A percentile compares a stretch with the other conserved stretches of the same genome.
These are phyloP conservation scores for Oligia strigilis DNA, from an alignment of 2,888 invertebrate species.

Conservation along the genomic window DNA sequence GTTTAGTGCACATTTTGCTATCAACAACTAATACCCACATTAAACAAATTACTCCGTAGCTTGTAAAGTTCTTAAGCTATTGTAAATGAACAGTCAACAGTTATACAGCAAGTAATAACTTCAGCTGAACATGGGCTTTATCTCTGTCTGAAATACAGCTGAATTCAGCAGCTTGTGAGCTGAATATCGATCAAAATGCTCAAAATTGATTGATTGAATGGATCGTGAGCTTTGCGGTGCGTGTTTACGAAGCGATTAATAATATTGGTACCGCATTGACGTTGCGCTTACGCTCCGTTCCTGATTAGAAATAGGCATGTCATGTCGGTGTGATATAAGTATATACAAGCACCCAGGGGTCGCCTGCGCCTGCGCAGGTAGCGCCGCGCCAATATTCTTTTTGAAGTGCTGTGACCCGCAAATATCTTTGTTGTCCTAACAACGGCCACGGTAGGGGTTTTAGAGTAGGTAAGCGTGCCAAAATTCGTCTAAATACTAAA, in stretches of 20 bases:
- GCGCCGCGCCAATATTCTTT: not conserved
- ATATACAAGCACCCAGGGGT: not conserved
- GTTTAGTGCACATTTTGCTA: conserved; percentile 4
- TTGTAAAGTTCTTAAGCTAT: not conserved
- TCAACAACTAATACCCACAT: conserved; percentile 8
- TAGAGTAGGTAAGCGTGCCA: not conserved
- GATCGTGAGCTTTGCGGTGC: not conserved
- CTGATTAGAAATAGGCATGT: not conserved
- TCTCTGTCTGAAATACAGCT: not conserved
- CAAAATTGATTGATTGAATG: not conserved
- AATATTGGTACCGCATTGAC: not conserved
- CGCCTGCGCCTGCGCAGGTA: conserved; percentile 8
- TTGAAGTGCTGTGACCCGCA: not conserved
- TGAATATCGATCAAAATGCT: not conserved
- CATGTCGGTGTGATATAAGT: not conserved
- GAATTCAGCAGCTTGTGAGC: not conserved
- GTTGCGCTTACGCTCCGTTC: not conserved
- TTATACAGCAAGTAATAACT: not conserved
- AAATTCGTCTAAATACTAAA: not conserved
- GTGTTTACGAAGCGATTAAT: not conserved
- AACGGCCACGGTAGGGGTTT: not conserved
- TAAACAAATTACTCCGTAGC: not conserved
- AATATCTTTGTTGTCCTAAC: not conserved
- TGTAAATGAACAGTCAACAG: not conserved
- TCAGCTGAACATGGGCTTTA: not conserved